Conservation (phyloP, 2,888 invertebrate genomes). For the Cerceris ruficornis region DNA sequence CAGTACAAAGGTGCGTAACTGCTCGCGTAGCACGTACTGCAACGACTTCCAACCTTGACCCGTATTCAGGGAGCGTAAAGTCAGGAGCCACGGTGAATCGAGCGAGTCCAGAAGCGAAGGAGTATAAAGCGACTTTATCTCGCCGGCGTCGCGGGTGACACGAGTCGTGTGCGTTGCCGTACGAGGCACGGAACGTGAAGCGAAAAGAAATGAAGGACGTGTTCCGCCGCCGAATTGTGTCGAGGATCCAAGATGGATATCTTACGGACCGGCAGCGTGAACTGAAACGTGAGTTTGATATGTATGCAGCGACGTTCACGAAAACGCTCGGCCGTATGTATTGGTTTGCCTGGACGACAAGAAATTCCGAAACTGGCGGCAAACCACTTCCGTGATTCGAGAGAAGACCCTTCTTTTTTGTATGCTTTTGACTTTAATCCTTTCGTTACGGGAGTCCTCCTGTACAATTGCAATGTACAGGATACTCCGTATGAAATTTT, state of each 20-base stretch:
- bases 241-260: constrained; percentile 74
- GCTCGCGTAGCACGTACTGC: constrained; percentile 30
- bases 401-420: too few relatives aligned
- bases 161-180: constrained; percentile 23
- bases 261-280: constrained; percentile 32
- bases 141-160: neutral
- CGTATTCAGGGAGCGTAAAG: constrained; percentile 63
- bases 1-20: constrained; percentile 1
- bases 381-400: too few relatives aligned
- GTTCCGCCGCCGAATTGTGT: constrained; percentile 73
- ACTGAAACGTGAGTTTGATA: constrained; percentile 36
- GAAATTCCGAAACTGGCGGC: too few relatives aligned
- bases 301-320: constrained; percentile 1
- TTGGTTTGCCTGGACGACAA: too few relatives aligned
- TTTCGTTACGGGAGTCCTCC: too few relatives aligned
- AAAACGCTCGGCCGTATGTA: neutral
- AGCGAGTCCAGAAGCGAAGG: constrained; percentile 45
- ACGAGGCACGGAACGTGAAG: constrained; percentile 64
- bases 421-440: too few relatives aligned
- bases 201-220: constrained; percentile 75
- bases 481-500: too few relatives aligned
- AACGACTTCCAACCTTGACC: constrained; percentile 77
- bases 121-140: constrained; percentile 40
- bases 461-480: too few relatives aligned
- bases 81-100: constrained; percentile 65